Percentiles rank a stretch among this genome's conserved stretches.
These are phyloP conservation scores for Actenoides hombroni DNA, from an alignment of 2,113 vertebrate species.

Conservation along the genomic window DNA sequence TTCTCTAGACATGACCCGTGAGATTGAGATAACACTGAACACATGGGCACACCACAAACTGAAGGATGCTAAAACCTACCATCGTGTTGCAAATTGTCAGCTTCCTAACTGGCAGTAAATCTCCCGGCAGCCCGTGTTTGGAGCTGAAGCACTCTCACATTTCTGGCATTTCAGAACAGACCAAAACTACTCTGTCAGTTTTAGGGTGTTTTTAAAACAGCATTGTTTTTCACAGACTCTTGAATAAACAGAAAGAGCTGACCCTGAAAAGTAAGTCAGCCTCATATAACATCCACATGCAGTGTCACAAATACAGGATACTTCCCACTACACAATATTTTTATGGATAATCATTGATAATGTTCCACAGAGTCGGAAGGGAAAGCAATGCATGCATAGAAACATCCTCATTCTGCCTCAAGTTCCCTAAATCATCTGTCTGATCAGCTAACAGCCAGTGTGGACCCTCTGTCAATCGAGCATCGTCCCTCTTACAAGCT, in stretches of 20 bases:
- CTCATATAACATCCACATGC: background rate
- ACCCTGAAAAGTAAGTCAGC: background rate
- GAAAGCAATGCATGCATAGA: background rate
- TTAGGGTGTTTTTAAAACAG: background rate
- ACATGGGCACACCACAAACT: background rate
- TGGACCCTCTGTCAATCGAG: background rate
- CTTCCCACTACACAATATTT: background rate
- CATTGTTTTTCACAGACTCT: background rate
- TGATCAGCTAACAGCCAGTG: background rate
- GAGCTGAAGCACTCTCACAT: background rate
- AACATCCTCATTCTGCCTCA: background rate
- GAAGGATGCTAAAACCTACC: background rate
- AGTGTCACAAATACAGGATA: background rate
- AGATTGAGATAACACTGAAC: background rate
- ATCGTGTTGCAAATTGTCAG: background rate
- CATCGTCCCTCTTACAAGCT: background rate
- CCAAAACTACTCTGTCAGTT: background rate
- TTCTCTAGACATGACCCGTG: background rate
- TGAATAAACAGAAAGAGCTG: background rate
- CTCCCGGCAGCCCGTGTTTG: background rate
- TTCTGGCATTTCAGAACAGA: background rate
- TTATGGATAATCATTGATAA: background rate
- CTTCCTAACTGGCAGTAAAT: background rate
- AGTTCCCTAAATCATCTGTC: background rate
- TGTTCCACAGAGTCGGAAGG: background rate